Evolutionary conservation across 2,113 vertebrate species (phyloP).

Genomic region (Grammomys surdaster): DNA sequence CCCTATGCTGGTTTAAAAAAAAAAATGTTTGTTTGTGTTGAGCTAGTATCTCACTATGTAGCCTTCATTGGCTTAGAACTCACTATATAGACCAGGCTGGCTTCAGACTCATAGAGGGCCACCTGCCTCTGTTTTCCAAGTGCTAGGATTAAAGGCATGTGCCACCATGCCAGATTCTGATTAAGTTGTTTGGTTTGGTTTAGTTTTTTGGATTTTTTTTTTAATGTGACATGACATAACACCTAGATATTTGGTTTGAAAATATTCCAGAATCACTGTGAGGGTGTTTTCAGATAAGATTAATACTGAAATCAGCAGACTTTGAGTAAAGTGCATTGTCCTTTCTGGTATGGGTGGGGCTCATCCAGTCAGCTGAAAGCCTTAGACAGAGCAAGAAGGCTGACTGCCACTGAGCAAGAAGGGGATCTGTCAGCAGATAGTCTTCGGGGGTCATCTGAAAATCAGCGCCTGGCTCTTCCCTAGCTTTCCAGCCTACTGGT

Average conservation of each 20-base stretch:
- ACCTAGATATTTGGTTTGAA: not conserved
- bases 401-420: too few species aligned
- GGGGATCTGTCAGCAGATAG: not conserved
- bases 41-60: not conserved
- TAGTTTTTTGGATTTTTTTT: not conserved
- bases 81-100: not conserved
- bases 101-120: not conserved
- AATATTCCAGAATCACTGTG: not conserved
- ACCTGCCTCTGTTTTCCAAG: not conserved
- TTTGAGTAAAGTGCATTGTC: not conserved
- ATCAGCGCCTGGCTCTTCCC: not conserved
- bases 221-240: not conserved
- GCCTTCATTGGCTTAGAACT: not conserved
- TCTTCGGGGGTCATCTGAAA: not conserved
- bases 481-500: not conserved
- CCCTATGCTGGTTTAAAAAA: not conserved
- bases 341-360: not conserved
- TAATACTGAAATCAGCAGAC: not conserved
- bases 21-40: not conserved
- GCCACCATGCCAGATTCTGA: not conserved
- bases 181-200: not conserved
- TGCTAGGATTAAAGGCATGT: not conserved
- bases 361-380: not conserved
- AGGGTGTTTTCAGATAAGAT: not conserved
- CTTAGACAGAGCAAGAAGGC: not conserved